A percentile compares a stretch with the other conserved stretches of the same genome.
Evolutionary conservation across 1,140 invertebrate species (phyloP).

Genomic region (Neodiprion lecontei): DNA sequence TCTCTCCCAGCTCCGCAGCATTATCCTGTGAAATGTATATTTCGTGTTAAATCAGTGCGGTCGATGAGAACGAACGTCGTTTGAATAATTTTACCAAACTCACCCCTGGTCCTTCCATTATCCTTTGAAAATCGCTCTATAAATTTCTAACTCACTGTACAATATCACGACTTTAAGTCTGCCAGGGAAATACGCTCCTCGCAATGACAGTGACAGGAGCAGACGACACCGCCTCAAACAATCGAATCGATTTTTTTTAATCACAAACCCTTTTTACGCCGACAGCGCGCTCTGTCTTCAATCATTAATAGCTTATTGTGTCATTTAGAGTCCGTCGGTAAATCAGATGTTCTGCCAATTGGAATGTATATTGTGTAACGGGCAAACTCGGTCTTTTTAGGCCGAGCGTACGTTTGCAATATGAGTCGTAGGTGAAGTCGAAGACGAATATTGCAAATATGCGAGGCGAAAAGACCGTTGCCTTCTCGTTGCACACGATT

Average conservation of each 20-base stretch:
- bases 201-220: conserved; percentile 26
- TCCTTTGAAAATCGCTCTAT: conserved; percentile 23
- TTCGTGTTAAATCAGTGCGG: no score
- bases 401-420: not conserved
- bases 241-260: conserved; percentile 40
- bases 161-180: conserved; percentile 18
- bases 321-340: not conserved
- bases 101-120: conserved; percentile 41
- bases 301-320: no score
- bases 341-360: not conserved
- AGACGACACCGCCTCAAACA: conserved; percentile 44
- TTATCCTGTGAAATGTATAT: not conserved
- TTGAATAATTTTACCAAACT: conserved; percentile 17
- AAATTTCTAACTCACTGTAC: conserved; percentile 32
- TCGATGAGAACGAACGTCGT: no score
- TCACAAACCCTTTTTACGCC: not conserved
- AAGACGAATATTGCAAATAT: not conserved
- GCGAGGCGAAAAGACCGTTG: not conserved
- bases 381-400: no score
- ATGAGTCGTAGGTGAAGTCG: no score
- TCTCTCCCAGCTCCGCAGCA: conserved; percentile 37
- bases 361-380: not conserved
- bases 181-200: conserved; percentile 22
- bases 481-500: no score
- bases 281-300: not conserved